These are phyloP conservation scores for Clivina fossor DNA, from an alignment of 2,888 invertebrate species.

Conservation along the genomic window DNA sequence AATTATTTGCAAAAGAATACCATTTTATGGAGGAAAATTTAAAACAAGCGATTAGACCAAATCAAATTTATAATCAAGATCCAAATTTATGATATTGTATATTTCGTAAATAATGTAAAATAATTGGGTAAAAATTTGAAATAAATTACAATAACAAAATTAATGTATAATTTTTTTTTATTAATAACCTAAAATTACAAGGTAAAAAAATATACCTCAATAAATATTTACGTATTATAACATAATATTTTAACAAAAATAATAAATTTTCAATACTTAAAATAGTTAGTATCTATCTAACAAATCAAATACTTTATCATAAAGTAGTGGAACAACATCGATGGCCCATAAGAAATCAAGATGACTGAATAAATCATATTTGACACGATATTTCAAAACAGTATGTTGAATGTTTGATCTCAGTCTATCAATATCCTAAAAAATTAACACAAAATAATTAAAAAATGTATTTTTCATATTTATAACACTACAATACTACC, in stretches of 20 bases:
- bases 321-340: constrained; percentile 48
- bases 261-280: too few relatives aligned
- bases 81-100: too few relatives aligned
- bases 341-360: constrained; percentile 62
- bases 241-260: too few relatives aligned
- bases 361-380: constrained; percentile 57
- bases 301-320: constrained; percentile 36
- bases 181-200: too few relatives aligned
- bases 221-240: too few relatives aligned
- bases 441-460: constrained; percentile 12
- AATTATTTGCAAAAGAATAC: too few relatives aligned
- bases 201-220: too few relatives aligned
- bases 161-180: not conserved
- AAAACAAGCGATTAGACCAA: too few relatives aligned
- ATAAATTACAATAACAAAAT: not conserved
- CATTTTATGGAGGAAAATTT: too few relatives aligned
- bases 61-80: too few relatives aligned
- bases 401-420: not conserved
- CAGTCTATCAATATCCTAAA: constrained; percentile 14
- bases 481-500: constrained; percentile 5
- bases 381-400: constrained; percentile 32
- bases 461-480: not conserved
- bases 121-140: not conserved
- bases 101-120: not conserved
- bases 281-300: constrained; percentile 18